A percentile compares a stretch with the other conserved stretches of the same genome.
Conservation (phyloP, 2,113 vertebrate genomes). For the Perca fluviatilis region DNA sequence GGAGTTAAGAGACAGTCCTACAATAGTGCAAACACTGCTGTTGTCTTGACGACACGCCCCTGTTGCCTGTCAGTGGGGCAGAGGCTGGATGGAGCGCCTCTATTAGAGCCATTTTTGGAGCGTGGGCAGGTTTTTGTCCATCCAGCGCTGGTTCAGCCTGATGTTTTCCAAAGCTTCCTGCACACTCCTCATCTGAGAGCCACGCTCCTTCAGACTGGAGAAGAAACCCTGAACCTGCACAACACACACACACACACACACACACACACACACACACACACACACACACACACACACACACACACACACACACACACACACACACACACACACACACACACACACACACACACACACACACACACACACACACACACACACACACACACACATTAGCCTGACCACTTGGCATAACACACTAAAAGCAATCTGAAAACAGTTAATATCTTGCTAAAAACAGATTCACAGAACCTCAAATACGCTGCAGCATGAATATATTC, state of each 20-base stretch:
- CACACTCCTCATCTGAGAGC: conserved; percentile 88
- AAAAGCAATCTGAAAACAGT: not conserved
- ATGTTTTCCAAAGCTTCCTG: conserved; percentile 92
- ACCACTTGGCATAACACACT: not conserved
- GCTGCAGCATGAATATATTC: not conserved
- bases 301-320: conserved; percentile 32
- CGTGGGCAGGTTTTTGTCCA: conserved; percentile 86
- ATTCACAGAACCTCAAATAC: not conserved
- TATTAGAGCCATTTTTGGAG: conserved; percentile 84
- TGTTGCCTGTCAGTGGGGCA: not conserved
- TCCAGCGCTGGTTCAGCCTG: conserved; percentile 92
- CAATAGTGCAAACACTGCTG: conserved; percentile 88
- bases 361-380: too few species aligned
- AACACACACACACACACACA: conserved; percentile 28
- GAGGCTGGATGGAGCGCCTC: conserved; percentile 14
- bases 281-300: not conserved
- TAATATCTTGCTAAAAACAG: not conserved
- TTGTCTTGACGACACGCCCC: conserved; percentile 66
- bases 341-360: too few species aligned
- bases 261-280: too few species aligned
- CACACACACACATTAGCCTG: not conserved
- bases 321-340: too few species aligned
- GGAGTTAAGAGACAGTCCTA: conserved; percentile 69
- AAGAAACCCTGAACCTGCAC: conserved; percentile 92
- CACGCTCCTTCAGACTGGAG: conserved; percentile 87